Evolutionary conservation across 2,888 invertebrate species (phyloP), one percentile per base, ranked within the genome.

Genomic region (Netelia virgata): DNA sequence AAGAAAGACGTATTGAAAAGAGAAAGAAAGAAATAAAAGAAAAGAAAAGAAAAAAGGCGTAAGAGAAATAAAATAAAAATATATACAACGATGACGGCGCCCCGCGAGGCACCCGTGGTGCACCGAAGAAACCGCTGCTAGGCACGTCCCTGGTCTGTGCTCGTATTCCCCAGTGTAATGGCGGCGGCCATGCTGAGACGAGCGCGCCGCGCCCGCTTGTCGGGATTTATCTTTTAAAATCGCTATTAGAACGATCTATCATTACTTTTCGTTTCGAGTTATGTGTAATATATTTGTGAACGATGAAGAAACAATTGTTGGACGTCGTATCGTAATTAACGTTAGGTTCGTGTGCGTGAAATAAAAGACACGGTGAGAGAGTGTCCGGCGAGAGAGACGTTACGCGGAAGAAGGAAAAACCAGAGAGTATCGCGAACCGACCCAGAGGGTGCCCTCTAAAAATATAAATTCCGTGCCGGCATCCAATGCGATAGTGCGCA

Each of bases 361-460:
- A 20, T 53, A 50, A 59, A 36, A 76, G 36, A 66, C 47, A 43
- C 16, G 43, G 9, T n/a, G 20, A 16, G 53, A 41, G 70, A 69
- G 76, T 76, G 47, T 73, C 70, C 78, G 70, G 78, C 63, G 70
- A 70, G 78, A 36, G 36, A 78, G n/a, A 70, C 70, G 70, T 78
- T 78, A 78, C 78, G 70, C 78, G 78, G 63, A 78, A 78, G 70
- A 63, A 70, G 70, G 69, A 78, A 70, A 76, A 78, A 78, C 53
- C 63, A 78, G 69, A 69, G 59, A 59, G 23, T 55, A 28, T 73
- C 43, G 50, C 66, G 66, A n/a, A 10, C 87, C 88, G 91, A 91
- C 91, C 92, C 91, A 91, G 92, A 36, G 36, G 36, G 91, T 92
- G 90, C 91, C 91, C 92, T 92, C 92, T 93, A 93, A 93, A 93